phyloP scores from a whole-genome alignment of 2,797 vertebrate genomes.

The Enoplosus armatus region DNA sequence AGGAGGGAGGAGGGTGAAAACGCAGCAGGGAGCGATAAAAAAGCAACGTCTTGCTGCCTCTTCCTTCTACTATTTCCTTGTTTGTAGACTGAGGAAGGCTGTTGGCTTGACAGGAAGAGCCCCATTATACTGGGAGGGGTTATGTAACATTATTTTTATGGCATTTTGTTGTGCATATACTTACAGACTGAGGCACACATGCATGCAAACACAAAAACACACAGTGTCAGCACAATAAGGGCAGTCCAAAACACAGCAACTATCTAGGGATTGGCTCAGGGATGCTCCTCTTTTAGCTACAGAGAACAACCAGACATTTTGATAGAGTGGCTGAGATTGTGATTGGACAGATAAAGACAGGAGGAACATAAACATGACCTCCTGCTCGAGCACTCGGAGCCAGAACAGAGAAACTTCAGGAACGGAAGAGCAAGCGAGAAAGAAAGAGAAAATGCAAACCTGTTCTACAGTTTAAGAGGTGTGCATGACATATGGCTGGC shows the following conservation, averaged over 20 bases:
- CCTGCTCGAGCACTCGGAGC: background rate
- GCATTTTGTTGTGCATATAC: conserved; percentile 38
- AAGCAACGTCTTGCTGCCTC: conserved; percentile 28
- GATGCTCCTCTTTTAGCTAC: conserved; percentile 11
- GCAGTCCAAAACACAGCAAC: conserved; percentile 3
- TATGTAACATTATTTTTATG: conserved; percentile 55
- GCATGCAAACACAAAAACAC: conserved; percentile 19
- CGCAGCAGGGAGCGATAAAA: background rate
- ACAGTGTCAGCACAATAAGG: conserved; percentile 46
- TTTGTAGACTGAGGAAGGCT: conserved; percentile 40
- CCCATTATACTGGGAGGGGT: conserved; percentile 55
- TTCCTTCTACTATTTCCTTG: conserved; percentile 56
- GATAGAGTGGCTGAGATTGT: conserved; percentile 8
- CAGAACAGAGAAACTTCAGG: background rate
- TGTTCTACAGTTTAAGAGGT: background rate
- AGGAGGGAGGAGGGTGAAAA: conserved; percentile 15
- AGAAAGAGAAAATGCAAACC: conserved; percentile 20
- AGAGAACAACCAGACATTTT: background rate
- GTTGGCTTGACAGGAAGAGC: conserved; percentile 62
- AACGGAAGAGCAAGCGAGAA: background rate
- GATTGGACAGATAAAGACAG: conserved; percentile 43
- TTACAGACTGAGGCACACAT: conserved; percentile 11
- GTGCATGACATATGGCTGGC: conserved; percentile 3
- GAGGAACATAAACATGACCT: conserved; percentile 19
- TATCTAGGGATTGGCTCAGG: background rate